These are phyloP conservation scores for Struthio camelus DNA, from an alignment of 2,113 vertebrate genomes.

Conservation along the genomic window DNA sequence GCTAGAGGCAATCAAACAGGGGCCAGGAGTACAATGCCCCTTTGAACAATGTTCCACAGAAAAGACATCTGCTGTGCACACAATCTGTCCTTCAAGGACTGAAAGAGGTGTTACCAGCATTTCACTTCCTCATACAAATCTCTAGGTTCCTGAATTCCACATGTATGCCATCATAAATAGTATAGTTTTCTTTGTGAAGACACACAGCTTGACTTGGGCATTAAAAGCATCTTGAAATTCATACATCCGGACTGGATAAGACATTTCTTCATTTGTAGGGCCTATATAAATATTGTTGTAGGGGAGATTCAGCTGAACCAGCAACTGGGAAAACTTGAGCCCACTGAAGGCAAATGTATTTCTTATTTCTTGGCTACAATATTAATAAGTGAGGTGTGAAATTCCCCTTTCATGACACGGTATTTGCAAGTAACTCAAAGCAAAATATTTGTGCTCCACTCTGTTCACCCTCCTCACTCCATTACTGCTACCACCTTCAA, in stretches of 20 bases:
- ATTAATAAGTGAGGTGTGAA: constrained; percentile 58
- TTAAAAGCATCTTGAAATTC: constrained; percentile 62
- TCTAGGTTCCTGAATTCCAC: constrained; percentile 36
- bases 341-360: constrained; percentile 27
- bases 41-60: constrained; percentile 17
- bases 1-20: neutral
- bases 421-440: constrained; percentile 43
- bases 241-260: constrained; percentile 33
- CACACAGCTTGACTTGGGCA: constrained; percentile 51
- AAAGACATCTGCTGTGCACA: constrained; percentile 51
- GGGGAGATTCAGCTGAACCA: constrained; percentile 60
- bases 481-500: constrained; percentile 30
- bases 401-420: constrained; percentile 17
- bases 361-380: constrained; percentile 47
- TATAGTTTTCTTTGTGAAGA: constrained; percentile 56
- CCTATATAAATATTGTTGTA: constrained; percentile 67
- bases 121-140: constrained; percentile 62
- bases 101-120: constrained; percentile 40
- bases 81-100: neutral
- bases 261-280: constrained; percentile 49
- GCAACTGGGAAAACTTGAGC: constrained; percentile 53
- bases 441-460: constrained; percentile 37
- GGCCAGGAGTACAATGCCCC: neutral
- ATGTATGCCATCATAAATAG: constrained; percentile 43
- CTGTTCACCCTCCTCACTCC: constrained; percentile 29